These are phyloP conservation scores for Acanthiza pusilla DNA, from an alignment of 2,797 vertebrate genomes.

Conservation along the genomic window DNA sequence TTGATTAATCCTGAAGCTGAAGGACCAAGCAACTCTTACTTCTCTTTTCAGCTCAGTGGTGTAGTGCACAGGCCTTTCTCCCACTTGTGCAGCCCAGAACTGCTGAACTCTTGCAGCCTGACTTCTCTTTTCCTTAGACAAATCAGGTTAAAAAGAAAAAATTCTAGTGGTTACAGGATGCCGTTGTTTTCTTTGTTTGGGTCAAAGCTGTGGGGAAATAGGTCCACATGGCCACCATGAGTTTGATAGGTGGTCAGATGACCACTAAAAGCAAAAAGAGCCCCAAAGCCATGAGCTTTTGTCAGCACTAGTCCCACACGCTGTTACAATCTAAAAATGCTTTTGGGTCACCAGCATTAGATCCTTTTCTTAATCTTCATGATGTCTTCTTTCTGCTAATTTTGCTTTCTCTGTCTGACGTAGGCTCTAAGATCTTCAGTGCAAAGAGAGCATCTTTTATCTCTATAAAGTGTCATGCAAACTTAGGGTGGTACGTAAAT, in stretches of 20 bases:
- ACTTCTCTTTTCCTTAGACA: neutral
- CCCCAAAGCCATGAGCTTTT: no score
- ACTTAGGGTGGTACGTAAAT: neutral
- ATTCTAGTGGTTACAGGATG: neutral
- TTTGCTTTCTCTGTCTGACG: neutral
- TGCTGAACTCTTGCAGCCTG: neutral
- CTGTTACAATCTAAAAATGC: neutral
- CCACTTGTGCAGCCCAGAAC: neutral
- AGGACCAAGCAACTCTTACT: neutral
- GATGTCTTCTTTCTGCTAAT: neutral
- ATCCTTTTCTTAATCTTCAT: neutral
- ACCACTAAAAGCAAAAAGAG: neutral
- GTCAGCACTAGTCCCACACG: neutral
- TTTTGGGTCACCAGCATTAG: conserved; percentile 19
- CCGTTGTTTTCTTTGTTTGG: neutral
- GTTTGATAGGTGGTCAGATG: neutral
- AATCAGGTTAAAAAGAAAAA: neutral
- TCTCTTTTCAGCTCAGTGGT: neutral
- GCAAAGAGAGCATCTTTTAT: conserved; percentile 24
- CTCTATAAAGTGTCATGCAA: neutral
- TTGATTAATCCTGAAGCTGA: neutral
- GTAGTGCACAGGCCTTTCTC: neutral
- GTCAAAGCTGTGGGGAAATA: neutral
- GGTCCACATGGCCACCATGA: neutral
- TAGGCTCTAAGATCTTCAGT: conserved; percentile 33